Evolutionary conservation across 2,888 invertebrate genomes (phyloP), one percentile per base, ranked within the genome.

Genomic region (Eristalinus sepulchralis): DNA sequence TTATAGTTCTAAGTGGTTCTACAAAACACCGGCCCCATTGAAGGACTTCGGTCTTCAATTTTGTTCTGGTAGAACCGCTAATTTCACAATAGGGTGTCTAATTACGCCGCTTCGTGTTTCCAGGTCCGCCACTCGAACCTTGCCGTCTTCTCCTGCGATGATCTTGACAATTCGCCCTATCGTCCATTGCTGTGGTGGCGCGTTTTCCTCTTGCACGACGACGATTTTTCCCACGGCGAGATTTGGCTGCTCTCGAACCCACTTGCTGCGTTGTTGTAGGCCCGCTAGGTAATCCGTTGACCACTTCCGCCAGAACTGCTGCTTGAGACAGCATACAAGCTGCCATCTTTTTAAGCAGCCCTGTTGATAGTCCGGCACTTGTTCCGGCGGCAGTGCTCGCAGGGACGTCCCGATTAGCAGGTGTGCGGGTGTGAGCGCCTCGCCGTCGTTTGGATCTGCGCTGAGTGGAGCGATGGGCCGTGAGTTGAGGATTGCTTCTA

Each of bases 371-470:
- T 33, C 33, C 33, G 34, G 62, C 34, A 62, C 33, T 33, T 17
- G 33, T 20, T 31, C 62, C 31, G 8, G 17, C 17, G 67, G n/a
- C 31, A 36, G 20, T 34, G 76, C 72, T 11, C 71, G 67, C 11
- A 87, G 17, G 1, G 79, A 70, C 0, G n/a, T 34, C 1, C 78
- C 78, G 34, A 78, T 73, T 20, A 82, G 22, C 0, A 77, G 64
- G 17, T 85, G 81, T 0, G n/a, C 77, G 1, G 81, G 81, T 13
- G 78, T 81, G 8, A 78, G 71, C 0, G 81, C 73, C 36, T 82
- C 72, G 6, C 55, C 60, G 24, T 86, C 78, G 47, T 64, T 81
- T 1, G 82, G 78, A 17, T 72, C 85, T n/a, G 57, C 47, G 9
- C 72, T 76, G 9, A 67, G n/a, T 0, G 80, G 60, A 24, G 77